These are phyloP conservation scores for Machimus atricapillus DNA, from an alignment of 2,888 invertebrate genomes.

Conservation along the genomic window DNA sequence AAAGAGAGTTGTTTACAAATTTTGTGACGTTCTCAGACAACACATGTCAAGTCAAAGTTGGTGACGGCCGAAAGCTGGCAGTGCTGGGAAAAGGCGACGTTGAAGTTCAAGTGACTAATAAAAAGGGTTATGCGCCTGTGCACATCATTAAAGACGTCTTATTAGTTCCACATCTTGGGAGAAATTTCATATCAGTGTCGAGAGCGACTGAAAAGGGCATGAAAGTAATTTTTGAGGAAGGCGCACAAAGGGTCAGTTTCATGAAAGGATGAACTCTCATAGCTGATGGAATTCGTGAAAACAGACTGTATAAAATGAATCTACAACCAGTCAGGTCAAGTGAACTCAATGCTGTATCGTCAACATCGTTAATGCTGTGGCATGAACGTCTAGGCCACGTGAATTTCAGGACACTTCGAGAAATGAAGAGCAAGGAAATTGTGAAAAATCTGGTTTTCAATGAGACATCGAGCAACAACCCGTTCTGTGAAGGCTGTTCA, in stretches of 20 bases:
- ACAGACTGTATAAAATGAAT: constrained; percentile 44
- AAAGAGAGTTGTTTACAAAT: neutral
- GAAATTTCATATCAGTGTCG: too few species aligned
- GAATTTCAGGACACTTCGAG: constrained; percentile 44
- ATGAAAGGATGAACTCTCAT: constrained; percentile 39
- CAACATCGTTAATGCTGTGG: constrained; percentile 36
- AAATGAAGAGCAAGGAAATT: constrained; percentile 6
- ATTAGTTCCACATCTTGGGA: constrained; percentile 43
- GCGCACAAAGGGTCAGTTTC: constrained; percentile 42
- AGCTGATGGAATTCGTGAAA: constrained; percentile 45
- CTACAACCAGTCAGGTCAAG: constrained; percentile 5
- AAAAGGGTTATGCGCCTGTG: neutral
- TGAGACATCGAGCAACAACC: neutral
- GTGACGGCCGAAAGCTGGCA: constrained; percentile 6
- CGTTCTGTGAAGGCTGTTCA: constrained; percentile 39
- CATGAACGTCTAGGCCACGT: constrained; percentile 49
- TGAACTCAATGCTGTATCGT: constrained; percentile 34
- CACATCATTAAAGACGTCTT: neutral
- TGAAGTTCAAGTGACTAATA: constrained; percentile 39
- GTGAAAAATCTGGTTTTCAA: constrained; percentile 22
- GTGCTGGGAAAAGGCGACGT: constrained; percentile 36
- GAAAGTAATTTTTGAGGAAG: constrained; percentile 48
- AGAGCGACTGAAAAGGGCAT: too few species aligned
- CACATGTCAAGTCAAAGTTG: neutral
- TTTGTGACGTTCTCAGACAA: neutral